A percentile compares a stretch with the other conserved stretches of the same genome.
Conservation (phyloP, 92 coral and sea anemone genomes). For the Epizoanthus stellaris region DNA sequence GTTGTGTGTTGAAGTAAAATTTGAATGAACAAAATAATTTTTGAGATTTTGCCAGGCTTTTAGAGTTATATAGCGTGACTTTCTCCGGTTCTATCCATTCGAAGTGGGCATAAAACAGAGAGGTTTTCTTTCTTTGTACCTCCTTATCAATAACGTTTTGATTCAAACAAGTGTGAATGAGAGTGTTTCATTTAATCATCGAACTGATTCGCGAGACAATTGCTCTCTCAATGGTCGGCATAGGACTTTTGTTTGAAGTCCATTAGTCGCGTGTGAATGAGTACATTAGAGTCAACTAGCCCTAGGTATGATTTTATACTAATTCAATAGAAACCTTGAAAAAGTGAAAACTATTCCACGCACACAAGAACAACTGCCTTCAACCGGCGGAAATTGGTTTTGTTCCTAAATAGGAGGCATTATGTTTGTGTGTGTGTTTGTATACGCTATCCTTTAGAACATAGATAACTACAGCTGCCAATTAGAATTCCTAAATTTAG, state of each 20-base stretch:
- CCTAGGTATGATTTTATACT: slow-evolving; percentile 10
- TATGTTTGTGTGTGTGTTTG: slow-evolving; percentile 11
- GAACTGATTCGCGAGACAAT: slow-evolving; percentile 29
- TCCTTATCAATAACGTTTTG: slow-evolving; percentile 9
- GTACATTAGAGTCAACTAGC: slow-evolving; percentile 27
- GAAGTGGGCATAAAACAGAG: background rate
- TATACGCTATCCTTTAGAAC: slow-evolving; percentile 3
- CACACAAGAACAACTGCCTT: slow-evolving; percentile 15
- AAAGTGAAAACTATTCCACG: slow-evolving; percentile 6
- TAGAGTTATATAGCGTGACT: slow-evolving; percentile 13
- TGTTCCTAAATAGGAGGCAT: slow-evolving; percentile 13
- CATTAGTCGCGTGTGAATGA: slow-evolving; percentile 26
- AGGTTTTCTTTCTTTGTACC: slow-evolving; percentile 5
- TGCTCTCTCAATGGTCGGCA: slow-evolving; percentile 18
- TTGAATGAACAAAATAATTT: background rate
- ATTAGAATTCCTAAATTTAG: slow-evolving; percentile 24
- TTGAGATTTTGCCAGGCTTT: background rate
- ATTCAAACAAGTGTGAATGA: slow-evolving; percentile 21
- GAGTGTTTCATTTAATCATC: slow-evolving; percentile 21
- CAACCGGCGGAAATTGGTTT: slow-evolving; percentile 42
- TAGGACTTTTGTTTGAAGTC: background rate
- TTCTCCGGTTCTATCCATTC: slow-evolving; percentile 3
- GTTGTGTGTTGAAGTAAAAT: background rate
- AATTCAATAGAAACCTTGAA: slow-evolving; percentile 35
- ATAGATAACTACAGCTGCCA: background rate